These are phyloP conservation scores for Eidolon helvum DNA, from an alignment of 2,113 vertebrate species.

Conservation along the genomic window DNA sequence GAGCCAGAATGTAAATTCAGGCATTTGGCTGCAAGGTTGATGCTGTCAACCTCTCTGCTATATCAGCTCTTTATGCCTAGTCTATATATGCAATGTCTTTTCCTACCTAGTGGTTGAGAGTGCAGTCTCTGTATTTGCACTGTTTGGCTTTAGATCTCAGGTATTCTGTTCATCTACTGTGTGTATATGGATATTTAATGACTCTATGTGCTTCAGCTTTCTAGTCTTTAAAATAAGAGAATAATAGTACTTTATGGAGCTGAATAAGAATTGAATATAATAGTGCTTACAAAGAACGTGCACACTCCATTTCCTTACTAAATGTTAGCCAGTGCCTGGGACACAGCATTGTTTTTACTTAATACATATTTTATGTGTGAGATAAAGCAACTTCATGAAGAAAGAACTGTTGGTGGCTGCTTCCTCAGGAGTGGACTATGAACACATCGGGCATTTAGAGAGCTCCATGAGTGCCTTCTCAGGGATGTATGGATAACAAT, in stretches of 20 bases:
- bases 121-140: background rate
- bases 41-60: background rate
- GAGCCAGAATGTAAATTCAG: background rate
- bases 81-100: background rate
- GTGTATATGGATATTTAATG: background rate
- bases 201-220: background rate
- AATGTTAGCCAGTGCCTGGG: background rate
- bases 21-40: background rate
- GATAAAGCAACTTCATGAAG: background rate
- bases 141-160: background rate
- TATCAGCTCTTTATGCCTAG: background rate
- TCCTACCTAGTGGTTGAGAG: background rate
- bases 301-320: background rate
- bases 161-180: background rate
- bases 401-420: background rate
- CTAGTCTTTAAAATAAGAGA: background rate
- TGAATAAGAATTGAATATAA: background rate
- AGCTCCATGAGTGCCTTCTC: background rate
- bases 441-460: background rate
- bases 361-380: background rate
- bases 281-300: background rate
- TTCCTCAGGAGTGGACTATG: background rate
- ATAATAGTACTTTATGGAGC: background rate
- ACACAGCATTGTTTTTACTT: background rate
- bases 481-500: background rate